phyloP scores from a whole-genome alignment of 2,113 vertebrate species.

The Tenrec ecaudatus region DNA sequence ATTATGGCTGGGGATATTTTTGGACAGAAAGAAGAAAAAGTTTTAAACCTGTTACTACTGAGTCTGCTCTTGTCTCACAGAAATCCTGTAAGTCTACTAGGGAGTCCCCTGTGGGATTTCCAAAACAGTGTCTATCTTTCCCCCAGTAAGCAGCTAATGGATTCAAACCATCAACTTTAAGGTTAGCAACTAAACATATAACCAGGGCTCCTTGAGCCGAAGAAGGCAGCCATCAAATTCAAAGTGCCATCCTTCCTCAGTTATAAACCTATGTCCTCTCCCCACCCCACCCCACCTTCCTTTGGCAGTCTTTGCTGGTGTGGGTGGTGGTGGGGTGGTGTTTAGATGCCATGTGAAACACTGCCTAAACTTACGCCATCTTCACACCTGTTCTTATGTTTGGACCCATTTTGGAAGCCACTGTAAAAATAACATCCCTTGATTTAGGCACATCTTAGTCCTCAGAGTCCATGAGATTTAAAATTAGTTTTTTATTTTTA shows the following conservation, averaged over 20 bases:
- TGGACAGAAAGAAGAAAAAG: background rate
- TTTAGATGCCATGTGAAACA: too few relatives aligned
- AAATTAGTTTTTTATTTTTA: too few relatives aligned
- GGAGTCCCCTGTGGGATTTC: background rate
- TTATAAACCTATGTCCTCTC: background rate
- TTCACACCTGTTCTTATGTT: too few relatives aligned
- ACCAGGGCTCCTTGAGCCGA: background rate
- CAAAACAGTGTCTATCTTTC: background rate
- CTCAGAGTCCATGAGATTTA: background rate
- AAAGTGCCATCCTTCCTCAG: background rate
- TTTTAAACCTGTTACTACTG: background rate
- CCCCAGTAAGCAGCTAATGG: background rate
- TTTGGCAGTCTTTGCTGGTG: too few relatives aligned
- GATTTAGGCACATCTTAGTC: too few relatives aligned
- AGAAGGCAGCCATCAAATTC: background rate
- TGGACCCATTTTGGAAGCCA: too few relatives aligned
- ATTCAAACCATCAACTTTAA: background rate
- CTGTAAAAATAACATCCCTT: too few relatives aligned
- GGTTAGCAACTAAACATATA: background rate
- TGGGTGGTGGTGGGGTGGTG: too few relatives aligned
- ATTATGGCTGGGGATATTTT: background rate
- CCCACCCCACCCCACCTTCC: too few relatives aligned
- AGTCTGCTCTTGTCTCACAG: too few relatives aligned
- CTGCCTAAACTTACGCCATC: too few relatives aligned
- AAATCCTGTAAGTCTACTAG: too few relatives aligned